Percentiles rank a stretch among this genome's conserved stretches.
Evolutionary conservation across 2,888 invertebrate species (phyloP).

Genomic region (Oithona nana): DNA sequence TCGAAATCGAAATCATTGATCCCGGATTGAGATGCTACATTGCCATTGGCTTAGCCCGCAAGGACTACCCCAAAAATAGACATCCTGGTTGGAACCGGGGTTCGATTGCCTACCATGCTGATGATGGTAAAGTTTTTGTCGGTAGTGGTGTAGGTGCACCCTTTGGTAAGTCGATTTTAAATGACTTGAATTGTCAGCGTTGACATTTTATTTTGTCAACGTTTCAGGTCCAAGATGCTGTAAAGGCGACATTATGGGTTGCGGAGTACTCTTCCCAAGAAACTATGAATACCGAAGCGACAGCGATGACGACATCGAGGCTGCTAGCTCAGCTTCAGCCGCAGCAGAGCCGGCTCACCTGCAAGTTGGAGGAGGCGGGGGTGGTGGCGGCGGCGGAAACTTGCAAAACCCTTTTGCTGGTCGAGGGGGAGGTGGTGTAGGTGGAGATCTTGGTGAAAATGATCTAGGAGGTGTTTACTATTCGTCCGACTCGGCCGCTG

Average conservation of each 20-base stretch:
- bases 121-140: slow-evolving; percentile 36
- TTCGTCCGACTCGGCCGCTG: neutral
- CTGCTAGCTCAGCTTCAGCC: too few species aligned
- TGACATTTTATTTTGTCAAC: too few species aligned
- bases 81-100: slow-evolving; percentile 38
- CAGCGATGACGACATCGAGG: slow-evolving; percentile 20
- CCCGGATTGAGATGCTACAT: slow-evolving; percentile 36
- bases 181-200: too few species aligned
- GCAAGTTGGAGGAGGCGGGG: neutral
- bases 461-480: neutral
- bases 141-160: slow-evolving; percentile 33
- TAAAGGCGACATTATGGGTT: slow-evolving; percentile 36
- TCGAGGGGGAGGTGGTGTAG: too few species aligned
- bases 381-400: too few species aligned
- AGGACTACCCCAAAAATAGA: slow-evolving; percentile 34
- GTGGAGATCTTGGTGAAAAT: neutral
- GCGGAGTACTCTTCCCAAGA: slow-evolving; percentile 34
- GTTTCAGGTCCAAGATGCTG: slow-evolving; percentile 34
- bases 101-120: slow-evolving; percentile 37
- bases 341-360: too few species aligned
- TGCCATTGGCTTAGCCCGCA: slow-evolving; percentile 35
- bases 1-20: slow-evolving; percentile 36
- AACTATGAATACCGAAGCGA: slow-evolving; percentile 24
- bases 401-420: neutral
- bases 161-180: too few species aligned